Conservation (phyloP, 23 tunicate species). For the Ciona savignyi region DNA sequence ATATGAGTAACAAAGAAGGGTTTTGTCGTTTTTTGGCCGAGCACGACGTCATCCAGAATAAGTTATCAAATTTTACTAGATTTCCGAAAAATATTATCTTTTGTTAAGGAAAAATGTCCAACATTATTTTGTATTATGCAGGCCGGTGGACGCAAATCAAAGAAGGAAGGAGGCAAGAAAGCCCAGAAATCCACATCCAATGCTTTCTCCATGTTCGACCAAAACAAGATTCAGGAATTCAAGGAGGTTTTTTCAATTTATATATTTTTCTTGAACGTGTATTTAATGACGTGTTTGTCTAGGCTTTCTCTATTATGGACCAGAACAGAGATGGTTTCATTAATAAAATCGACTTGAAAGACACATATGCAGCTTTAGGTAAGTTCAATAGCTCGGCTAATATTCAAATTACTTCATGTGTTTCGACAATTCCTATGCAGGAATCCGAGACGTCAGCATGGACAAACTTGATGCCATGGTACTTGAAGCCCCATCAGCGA, state of each 20-base stretch:
- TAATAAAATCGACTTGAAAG: conserved; percentile 87
- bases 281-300: too few relatives aligned
- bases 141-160: conserved; percentile 1
- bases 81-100: too few relatives aligned
- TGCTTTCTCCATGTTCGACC: conserved; percentile 95
- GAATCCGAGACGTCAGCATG: conserved; percentile 77
- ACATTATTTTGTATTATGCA: background rate
- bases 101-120: too few relatives aligned
- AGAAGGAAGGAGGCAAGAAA: conserved; percentile 76
- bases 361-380: conserved; percentile 91
- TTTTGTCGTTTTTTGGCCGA: too few relatives aligned
- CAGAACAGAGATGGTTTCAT: conserved; percentile 94
- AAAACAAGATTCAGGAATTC: conserved; percentile 93
- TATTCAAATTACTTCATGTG: background rate
- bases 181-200: conserved; percentile 84
- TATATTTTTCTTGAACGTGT: too few relatives aligned
- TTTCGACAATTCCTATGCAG: background rate
- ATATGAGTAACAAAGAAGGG: too few relatives aligned
- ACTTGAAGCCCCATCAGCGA: conserved; percentile 76
- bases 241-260: conserved; percentile 83
- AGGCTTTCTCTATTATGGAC: conserved; percentile 90
- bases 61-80: too few relatives aligned
- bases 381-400: background rate
- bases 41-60: too few relatives aligned
- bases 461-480: conserved; percentile 93